Evolutionary conservation across 30 jellyfish, hydroid and myxozoan species (phyloP).

Genomic region (Chrysaora quinquecirrha): DNA sequence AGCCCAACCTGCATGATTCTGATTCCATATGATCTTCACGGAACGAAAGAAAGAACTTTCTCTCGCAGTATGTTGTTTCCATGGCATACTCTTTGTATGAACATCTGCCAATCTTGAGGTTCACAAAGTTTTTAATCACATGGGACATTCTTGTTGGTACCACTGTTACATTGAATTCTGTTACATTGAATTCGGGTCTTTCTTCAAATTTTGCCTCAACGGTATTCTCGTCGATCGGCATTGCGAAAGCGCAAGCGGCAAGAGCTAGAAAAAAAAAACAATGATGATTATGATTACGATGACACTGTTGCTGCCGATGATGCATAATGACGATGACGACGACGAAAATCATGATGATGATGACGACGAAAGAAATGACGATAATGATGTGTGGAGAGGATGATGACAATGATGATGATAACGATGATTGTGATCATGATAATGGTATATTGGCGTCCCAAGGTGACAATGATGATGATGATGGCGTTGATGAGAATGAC

Average conservation of each 20-base stretch:
- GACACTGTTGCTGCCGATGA: too few species aligned
- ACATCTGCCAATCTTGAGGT: not conserved
- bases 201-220: not conserved
- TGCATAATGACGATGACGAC: too few species aligned
- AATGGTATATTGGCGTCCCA: too few species aligned
- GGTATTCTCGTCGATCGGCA: not conserved
- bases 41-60: not conserved
- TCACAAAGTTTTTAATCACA: not conserved
- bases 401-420: too few species aligned
- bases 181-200: not conserved
- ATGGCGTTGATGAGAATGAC: too few species aligned
- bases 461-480: too few species aligned
- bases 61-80: not conserved
- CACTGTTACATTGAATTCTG: not conserved
- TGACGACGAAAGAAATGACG: too few species aligned
- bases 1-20: not conserved
- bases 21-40: not conserved
- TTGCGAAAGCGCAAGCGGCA: not conserved
- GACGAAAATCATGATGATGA: too few species aligned
- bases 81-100: not conserved
- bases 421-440: too few species aligned
- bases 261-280: too few species aligned
- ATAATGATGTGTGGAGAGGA: too few species aligned
- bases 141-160: not conserved
- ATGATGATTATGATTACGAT: too few species aligned